phyloP scores from a whole-genome alignment of 2,113 vertebrate genomes.

The Protobothrops flavoviridis region DNA sequence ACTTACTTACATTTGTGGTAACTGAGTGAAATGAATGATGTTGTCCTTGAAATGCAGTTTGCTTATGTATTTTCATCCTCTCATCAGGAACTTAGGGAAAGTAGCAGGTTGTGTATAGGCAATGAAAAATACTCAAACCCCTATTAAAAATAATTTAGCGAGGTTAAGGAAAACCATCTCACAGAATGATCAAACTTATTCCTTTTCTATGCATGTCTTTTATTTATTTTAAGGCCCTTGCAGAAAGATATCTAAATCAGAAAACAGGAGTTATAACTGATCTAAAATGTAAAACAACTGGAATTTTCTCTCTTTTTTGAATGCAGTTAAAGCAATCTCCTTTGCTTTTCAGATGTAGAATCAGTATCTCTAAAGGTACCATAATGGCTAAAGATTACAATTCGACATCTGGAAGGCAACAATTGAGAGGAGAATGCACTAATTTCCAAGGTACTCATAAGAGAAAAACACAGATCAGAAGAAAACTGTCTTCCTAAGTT shows the following conservation, averaged over 20 bases:
- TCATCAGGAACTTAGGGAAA: slow-evolving; percentile 17
- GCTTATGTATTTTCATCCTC: slow-evolving; percentile 39
- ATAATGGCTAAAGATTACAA: background rate
- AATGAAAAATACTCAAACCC: slow-evolving; percentile 43
- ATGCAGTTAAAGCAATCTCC: background rate
- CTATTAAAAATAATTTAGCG: slow-evolving; percentile 19
- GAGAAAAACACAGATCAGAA: background rate
- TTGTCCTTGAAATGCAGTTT: slow-evolving; percentile 59
- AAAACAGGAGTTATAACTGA: background rate
- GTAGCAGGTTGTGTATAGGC: slow-evolving; percentile 40
- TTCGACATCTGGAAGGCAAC: background rate
- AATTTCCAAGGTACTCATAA: background rate
- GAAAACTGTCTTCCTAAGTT: background rate
- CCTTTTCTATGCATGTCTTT: background rate
- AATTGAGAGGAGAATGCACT: background rate
- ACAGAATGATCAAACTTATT: background rate
- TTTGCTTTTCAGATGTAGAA: background rate
- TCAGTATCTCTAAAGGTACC: background rate
- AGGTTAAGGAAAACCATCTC: background rate
- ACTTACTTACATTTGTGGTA: slow-evolving; percentile 54
- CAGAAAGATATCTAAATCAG: background rate
- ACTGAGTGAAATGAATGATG: slow-evolving; percentile 66
- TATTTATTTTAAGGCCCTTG: background rate
- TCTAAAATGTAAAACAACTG: background rate
- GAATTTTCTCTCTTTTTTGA: background rate